Base-by-base conservation (phyloP, 2,797 vertebrate species). In the Lepus oiostolus region DNA sequence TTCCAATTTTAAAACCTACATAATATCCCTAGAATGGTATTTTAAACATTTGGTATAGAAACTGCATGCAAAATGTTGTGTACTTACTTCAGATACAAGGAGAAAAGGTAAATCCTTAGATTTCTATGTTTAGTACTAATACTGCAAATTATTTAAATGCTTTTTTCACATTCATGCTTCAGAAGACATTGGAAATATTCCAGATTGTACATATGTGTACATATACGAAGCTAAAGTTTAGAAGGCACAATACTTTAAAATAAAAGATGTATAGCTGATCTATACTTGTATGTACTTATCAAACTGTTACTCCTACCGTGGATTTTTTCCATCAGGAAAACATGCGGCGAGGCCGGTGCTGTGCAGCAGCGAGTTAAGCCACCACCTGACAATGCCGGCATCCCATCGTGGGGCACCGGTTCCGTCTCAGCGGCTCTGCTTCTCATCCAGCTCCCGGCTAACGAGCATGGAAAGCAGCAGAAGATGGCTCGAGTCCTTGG, bases 191-290 rank as follows among this genome's bases (percentile, higher is more conserved):
- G 42, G 30, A 68, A 92, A 86, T 79, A 90, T 52, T 71, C 54
- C 52, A 89, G 58, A 42, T 82, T 72, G 85, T 22, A 77, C 84
- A 50, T 89, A 24, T 32, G 42, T 47, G 42, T 47, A 47, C 42
- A 47, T 47, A 84, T 28, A 76, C 60, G 63, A 74, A 77, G 38
- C 19, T 63, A 93, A 93, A 70, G 35, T 80, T 82, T 91, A 80
- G 47, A 94, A 93, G 72, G 80, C 28, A 86, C 13, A n/a, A 4
- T 71, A 95, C 28, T 96, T 92, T 77, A 76, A 91, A 93, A 83
- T 52, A 89, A 35, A 17, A 35, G 13, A 63, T 47, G 12, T 68
- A 35, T 10, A 72, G 28, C 60, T 52, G 38, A 71, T 68, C 19
- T 65, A 14, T 38, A 70, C 7, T 26, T 70, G 60, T 90, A 10